These are phyloP conservation scores for Sphinx pinastri DNA, from an alignment of 2,888 invertebrate genomes.

Conservation along the genomic window DNA sequence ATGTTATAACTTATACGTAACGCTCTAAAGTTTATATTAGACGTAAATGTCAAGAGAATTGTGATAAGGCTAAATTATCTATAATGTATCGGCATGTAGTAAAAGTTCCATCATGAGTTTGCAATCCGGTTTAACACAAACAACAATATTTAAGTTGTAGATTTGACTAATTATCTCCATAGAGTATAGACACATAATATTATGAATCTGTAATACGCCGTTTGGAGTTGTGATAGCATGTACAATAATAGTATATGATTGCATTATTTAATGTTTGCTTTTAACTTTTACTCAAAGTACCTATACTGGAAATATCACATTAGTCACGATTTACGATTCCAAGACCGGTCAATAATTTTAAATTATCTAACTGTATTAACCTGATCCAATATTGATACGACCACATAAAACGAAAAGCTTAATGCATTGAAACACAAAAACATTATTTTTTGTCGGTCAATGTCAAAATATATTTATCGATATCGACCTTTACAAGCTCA, in stretches of 20 bases:
- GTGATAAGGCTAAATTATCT: slow-evolving; percentile 10
- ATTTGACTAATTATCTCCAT: no score
- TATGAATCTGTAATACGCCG: no score
- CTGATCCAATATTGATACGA: no score
- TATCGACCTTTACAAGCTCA: neutral
- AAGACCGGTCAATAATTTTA: no score
- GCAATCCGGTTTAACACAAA: slow-evolving; percentile 11
- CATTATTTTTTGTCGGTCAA: neutral
- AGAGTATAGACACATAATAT: no score
- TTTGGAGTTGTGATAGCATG: no score
- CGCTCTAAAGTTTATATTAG: slow-evolving; percentile 9
- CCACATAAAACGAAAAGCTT: neutral
- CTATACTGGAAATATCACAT: no score
- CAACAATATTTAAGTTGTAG: slow-evolving; percentile 16
- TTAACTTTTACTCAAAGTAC: no score
- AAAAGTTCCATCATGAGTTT: slow-evolving; percentile 4
- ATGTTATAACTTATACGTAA: slow-evolving; percentile 14
- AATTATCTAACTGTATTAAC: no score
- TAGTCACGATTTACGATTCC: no score
- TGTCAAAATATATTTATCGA: slow-evolving; percentile 3
- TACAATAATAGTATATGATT: no score
- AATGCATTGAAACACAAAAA: neutral
- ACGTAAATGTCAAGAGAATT: slow-evolving; percentile 15
- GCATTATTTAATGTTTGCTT: no score
- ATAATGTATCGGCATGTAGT: neutral